These are phyloP conservation scores for Pyrgus malvae DNA, from an alignment of 2,888 invertebrate genomes.

Conservation along the genomic window DNA sequence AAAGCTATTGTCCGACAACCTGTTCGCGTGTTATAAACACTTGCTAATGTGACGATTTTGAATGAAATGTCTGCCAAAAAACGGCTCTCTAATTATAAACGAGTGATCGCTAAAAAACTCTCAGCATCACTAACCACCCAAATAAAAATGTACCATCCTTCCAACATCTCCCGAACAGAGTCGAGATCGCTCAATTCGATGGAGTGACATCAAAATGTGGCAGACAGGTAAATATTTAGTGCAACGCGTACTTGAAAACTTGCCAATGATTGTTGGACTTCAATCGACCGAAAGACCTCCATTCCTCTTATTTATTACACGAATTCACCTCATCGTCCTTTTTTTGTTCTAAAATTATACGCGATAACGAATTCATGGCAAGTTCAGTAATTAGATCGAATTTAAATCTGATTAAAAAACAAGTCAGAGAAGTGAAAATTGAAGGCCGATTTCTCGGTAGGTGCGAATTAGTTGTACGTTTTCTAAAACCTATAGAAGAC, in stretches of 20 bases:
- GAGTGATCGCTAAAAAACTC: conserved; percentile 52
- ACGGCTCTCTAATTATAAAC: conserved; percentile 61
- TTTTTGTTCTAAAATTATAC: conserved; percentile 33
- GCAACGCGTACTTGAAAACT: conserved; percentile 68
- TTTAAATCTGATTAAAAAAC: conserved; percentile 47
- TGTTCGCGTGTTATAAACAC: conserved; percentile 46
- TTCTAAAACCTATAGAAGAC: conserved; percentile 60
- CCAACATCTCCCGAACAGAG: conserved; percentile 37
- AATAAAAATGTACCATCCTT: conserved; percentile 50
- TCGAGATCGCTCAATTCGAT: conserved; percentile 46
- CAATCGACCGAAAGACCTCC: conserved; percentile 65
- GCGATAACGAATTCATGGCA: conserved; percentile 25
- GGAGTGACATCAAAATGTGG: conserved; percentile 54
- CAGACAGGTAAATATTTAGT: conserved; percentile 75
- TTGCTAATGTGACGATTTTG: conserved; percentile 48
- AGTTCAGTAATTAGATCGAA: conserved; percentile 21
- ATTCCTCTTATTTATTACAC: conserved; percentile 60
- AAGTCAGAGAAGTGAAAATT: conserved; percentile 51
- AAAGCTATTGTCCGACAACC: conserved; percentile 45
- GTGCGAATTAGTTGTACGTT: conserved; percentile 47
- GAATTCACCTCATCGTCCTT: conserved; percentile 52
- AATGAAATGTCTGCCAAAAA: conserved; percentile 64
- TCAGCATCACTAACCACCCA: conserved; percentile 47
- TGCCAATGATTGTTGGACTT: conserved; percentile 74
- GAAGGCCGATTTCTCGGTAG: conserved; percentile 44